Conservation (phyloP, 2,888 invertebrate species). For the Penaeus monodon region DNA sequence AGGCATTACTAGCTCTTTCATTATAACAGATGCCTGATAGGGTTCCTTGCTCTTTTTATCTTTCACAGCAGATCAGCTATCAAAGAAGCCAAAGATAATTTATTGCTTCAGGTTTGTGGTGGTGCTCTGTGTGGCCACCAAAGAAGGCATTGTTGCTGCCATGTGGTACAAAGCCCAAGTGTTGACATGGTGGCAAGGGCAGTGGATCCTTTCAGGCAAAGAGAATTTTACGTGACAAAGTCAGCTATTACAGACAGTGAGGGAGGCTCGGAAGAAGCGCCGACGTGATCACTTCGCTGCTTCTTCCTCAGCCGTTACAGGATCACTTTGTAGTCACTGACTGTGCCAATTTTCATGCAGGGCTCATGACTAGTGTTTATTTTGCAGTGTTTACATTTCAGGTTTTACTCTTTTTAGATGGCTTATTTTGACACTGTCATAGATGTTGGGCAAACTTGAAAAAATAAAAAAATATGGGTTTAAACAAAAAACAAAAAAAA, state of each 20-base stretch:
- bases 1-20: slow-evolving; percentile 52
- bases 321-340: slow-evolving; percentile 34
- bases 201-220: slow-evolving; percentile 37
- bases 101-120: slow-evolving; percentile 54
- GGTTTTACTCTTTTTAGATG: slow-evolving; percentile 49
- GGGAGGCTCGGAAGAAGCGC: slow-evolving; percentile 21
- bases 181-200: slow-evolving; percentile 30
- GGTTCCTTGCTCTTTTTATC: slow-evolving; percentile 37
- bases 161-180: slow-evolving; percentile 21
- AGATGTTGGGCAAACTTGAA: slow-evolving; percentile 56
- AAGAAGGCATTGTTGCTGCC: slow-evolving; percentile 34
- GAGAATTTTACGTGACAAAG: slow-evolving; percentile 18
- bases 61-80: slow-evolving; percentile 38
- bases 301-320: slow-evolving; percentile 24
- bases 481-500: slow-evolving; percentile 17
- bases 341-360: slow-evolving; percentile 48
- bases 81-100: slow-evolving; percentile 61
- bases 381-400: slow-evolving; percentile 50
- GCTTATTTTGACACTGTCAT: slow-evolving; percentile 59
- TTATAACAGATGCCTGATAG: slow-evolving; percentile 49
- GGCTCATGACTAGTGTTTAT: slow-evolving; percentile 56
- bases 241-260: slow-evolving; percentile 39
- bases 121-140: slow-evolving; percentile 19
- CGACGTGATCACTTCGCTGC: slow-evolving; percentile 29
- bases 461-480: slow-evolving; percentile 32